Base-by-base conservation (phyloP, 2,888 invertebrate species). In the Cosmia pyralina region DNA sequence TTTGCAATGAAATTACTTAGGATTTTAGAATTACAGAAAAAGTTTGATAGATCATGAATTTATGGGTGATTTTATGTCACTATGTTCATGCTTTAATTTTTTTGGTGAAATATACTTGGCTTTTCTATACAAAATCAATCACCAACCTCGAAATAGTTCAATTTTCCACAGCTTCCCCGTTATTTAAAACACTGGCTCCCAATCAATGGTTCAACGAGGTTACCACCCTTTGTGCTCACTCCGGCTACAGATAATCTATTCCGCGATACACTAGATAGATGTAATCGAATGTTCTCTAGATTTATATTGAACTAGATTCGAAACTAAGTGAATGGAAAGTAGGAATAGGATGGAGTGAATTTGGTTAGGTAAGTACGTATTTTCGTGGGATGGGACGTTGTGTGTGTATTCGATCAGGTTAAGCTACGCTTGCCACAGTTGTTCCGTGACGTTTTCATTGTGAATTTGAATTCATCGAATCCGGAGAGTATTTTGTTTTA, bases 271-370 rank as follows among this genome's bases (percentile, higher is more conserved):
- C 72, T 55, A 55, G 59, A 88, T 90, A 91, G 87, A 88, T 86
- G 89, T 90, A 91, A 91, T 91, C 88, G 89, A 90, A 89, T 86
- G 79, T 83, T 75, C 79, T 81, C 83, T 85, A 83, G 87, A 91
- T 90, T 90, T 91, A 90, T 89, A 88, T 90, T 86, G 85, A 75
- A 85, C 85, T 75, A 41, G 60, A 72, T 70, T 64, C 64, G 28
- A 72, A 55, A 19, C 60, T 76, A 76, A 68, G 41, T 72, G 64
- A 68, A 79, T n/a, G 17, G 44, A 46, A 28, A 62, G 22, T 50
- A 50, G 62, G 34, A 76, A 44, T 60, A n/a, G 22, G 6, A 6
- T 22, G 19, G 2, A 69, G 50, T 28, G 22, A 28, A 55, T 76
- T 69, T 76, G 19, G 75, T 67, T 41, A 1, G 41, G 0, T n/a